phyloP scores from a whole-genome alignment of 2,888 invertebrate genomes.

The Rosalia funebris region DNA sequence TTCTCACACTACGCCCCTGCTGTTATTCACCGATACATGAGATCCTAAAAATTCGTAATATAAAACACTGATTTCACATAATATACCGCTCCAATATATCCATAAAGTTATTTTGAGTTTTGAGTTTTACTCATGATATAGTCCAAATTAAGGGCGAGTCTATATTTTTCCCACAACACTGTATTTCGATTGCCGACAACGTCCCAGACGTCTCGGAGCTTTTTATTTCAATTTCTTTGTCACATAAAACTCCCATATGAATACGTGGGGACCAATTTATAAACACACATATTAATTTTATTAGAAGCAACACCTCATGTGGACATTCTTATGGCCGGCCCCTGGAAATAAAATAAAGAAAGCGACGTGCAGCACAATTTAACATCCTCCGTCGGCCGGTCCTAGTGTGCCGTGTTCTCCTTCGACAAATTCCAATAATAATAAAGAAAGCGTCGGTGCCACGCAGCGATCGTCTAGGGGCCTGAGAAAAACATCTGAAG shows the following conservation, averaged over 20 bases:
- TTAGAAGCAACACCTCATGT: constrained; percentile 33
- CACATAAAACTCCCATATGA: constrained; percentile 12
- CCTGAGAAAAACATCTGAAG: constrained; percentile 49
- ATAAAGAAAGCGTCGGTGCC: constrained; percentile 51
- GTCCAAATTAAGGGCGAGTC: no score
- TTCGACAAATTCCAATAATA: constrained; percentile 53
- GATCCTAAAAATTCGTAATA: no score
- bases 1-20: no score
- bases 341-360: constrained; percentile 26
- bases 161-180: no score
- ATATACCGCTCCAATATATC: no score
- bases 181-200: constrained; percentile 25
- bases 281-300: constrained; percentile 29
- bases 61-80: no score
- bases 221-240: constrained; percentile 24
- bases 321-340: constrained; percentile 29
- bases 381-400: constrained; percentile 21
- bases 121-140: no score
- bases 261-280: constrained; percentile 20
- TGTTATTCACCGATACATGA: no score
- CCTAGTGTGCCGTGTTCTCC: constrained; percentile 40
- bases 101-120: no score
- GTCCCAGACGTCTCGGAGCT: constrained; percentile 1
- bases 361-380: constrained; percentile 15
- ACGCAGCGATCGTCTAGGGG: constrained; percentile 50